Evolutionary conservation across 2,888 invertebrate species (phyloP).

Genomic region (Dolichopus griseipennis): DNA sequence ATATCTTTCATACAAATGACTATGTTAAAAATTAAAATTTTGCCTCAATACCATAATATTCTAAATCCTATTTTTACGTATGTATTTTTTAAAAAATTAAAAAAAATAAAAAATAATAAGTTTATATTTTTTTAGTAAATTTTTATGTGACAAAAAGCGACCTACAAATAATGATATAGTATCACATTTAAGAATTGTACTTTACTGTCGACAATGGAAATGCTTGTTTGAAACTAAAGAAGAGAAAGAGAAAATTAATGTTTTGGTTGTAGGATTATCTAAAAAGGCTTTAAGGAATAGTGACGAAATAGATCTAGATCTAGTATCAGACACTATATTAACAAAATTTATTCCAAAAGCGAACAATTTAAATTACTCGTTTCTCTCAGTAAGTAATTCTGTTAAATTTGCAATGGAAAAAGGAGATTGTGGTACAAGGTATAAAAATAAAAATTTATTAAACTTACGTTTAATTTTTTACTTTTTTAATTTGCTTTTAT

Average conservation of each 20-base stretch:
- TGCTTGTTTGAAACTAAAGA: slow-evolving; percentile 18
- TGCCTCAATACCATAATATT: slow-evolving; percentile 17
- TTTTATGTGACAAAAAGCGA: slow-evolving; percentile 17
- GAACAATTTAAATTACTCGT: slow-evolving; percentile 13
- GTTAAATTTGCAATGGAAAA: slow-evolving; percentile 19
- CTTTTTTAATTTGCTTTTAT: background rate
- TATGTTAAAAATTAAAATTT: slow-evolving; percentile 20
- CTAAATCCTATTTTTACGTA: slow-evolving; percentile 24
- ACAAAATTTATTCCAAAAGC: slow-evolving; percentile 19
- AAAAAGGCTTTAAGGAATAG: slow-evolving; percentile 9
- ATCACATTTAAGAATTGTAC: slow-evolving; percentile 21
- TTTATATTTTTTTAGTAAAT: slow-evolving; percentile 19
- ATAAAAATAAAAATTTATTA: background rate
- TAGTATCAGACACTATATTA: slow-evolving; percentile 15
- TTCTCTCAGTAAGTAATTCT: slow-evolving; percentile 17
- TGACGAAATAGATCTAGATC: background rate
- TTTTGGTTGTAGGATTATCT: slow-evolving; percentile 21
- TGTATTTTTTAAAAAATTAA: background rate
- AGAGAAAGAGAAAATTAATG: slow-evolving; percentile 22
- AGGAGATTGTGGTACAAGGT: slow-evolving; percentile 20
- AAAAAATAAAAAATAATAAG: background rate
- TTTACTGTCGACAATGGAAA: slow-evolving; percentile 24
- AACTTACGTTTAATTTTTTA: background rate
- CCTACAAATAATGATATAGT: slow-evolving; percentile 14
- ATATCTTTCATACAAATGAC: slow-evolving; percentile 21